Base-by-base conservation (phyloP, 1,140 invertebrate species). In the Drosophila takahashii region DNA sequence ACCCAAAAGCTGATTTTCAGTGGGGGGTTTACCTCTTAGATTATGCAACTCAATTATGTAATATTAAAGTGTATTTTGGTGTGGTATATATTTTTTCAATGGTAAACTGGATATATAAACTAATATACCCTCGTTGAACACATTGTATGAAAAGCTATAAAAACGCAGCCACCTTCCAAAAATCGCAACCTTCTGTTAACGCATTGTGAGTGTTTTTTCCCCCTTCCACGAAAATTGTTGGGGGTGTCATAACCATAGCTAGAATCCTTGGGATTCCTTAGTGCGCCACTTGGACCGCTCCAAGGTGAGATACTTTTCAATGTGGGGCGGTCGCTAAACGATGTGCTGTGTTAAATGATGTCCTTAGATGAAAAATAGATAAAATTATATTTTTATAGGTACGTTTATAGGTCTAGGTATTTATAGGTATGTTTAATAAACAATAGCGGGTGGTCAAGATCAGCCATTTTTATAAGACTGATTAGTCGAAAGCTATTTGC, bases 111-210 rank as follows among this genome's bases (percentile, higher is more conserved):
- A 1, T 6, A 0, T 2, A 6, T 0, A 3, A n/a, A n/a, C n/a
- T 11, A 1, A 56, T 34, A 29, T 29, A 22, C 42, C n/a, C 34
- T 1, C 9, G 3, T 11, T 32, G 9, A 32, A 10, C 5, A 8
- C 7, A 56, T 10, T n/a, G 26, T 26, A 0, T 3, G 2, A n/a
- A 39, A 56, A 41, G 65, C 51, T 18, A 70, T 70, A 72, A 72
- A 52, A 72, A 54, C 9, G 47, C 32, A 56, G 37, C 51, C 58
- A 76, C 72, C 58, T 75, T 65, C 18, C 15, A 74, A 75, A 64
- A 56, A 64, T 74, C 36, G 70, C 58, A 64, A 44, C 67, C 56
- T 34, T 27, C 44, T 61, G 22, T 50, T 56, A 39, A 44, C 60
- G 34, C 44, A 50, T 22, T 39, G 44, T 56, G 48, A 18, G 34